Evolutionary conservation across 2,888 invertebrate genomes (phyloP), one percentile per base, ranked within the genome.

Genomic region (Eucera pruinosa): DNA sequence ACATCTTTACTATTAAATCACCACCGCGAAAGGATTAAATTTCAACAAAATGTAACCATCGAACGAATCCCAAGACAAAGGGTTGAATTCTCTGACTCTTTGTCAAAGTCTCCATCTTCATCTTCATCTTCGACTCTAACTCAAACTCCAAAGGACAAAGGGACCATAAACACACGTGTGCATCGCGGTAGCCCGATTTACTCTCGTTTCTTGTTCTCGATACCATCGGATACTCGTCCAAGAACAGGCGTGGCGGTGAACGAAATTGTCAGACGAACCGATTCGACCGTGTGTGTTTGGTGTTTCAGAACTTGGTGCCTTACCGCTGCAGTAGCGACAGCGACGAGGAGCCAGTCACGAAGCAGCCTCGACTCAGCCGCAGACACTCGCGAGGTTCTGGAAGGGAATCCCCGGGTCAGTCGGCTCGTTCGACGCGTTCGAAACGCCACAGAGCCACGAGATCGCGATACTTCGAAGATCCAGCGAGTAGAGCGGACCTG

Each of bases 271-370:
- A 58, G 67, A 75, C 57, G 73, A 68, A 57, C 39, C 43, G 65
- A 75, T 77, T 66, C 54, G 62, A 52, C 58, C 50, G 47, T 73
- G 33, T 83, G 80, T 7, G 54, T 33, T 36, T 84, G 80, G 62
- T 89, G 78, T 94, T 94, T 69, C 94, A 95, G 95, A 94, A 93
- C 88, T 93, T 93, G 64, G 88, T 91, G 75, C 92, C 93, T 86
- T 93, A 93, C 70, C 94, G 94, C 87, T 91, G 92, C 87, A 95
- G 95, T 71, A 95, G 95, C 75, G 95, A 96, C 90, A 93, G 95
- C 89, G 96, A 96, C 94, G 96, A 96, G 92, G 96, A 96, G 89
- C 96, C 96, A 60, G 95, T 95, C 65, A 93, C 95, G 80, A 96
- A 96, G 90, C 95, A 95, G 89, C 96, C 96, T n/a, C 93, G 96